A percentile compares a stretch with the other conserved stretches of the same genome.
Evolutionary conservation across 2,113 vertebrate genomes (phyloP).

Genomic region (Leuciscus idus): DNA sequence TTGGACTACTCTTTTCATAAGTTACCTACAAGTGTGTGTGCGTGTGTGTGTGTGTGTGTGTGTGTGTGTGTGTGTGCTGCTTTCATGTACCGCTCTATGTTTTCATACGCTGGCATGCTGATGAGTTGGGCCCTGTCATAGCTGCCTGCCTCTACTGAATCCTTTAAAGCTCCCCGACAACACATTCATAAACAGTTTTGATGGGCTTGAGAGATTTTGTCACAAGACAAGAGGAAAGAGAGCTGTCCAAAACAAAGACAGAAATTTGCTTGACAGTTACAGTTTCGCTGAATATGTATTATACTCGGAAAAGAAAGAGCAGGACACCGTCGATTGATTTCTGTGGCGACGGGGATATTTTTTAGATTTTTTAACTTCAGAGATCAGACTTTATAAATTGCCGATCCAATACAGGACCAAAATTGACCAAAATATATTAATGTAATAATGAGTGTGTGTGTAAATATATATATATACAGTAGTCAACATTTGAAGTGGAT

Average conservation of each 20-base stretch:
- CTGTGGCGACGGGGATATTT: not conserved
- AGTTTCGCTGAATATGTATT: constrained; percentile 58
- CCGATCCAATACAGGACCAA: not conserved
- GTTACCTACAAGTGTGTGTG: constrained; percentile 29
- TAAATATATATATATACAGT: too few species aligned
- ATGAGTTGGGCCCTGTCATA: constrained; percentile 63
- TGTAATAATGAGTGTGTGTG: too few species aligned
- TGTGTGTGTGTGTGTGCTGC: constrained; percentile 42
- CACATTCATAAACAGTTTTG: constrained; percentile 61
- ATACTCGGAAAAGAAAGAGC: constrained; percentile 39
- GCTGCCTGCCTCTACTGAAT: constrained; percentile 52
- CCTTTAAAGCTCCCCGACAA: constrained; percentile 57
- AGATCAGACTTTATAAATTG: not conserved
- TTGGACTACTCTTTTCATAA: constrained; percentile 55
- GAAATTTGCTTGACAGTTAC: constrained; percentile 59
- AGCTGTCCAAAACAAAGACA: constrained; percentile 63
- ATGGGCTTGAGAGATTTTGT: constrained; percentile 60
- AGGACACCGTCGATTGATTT: constrained; percentile 25
- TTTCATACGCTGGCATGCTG: constrained; percentile 64
- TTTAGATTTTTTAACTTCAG: not conserved
- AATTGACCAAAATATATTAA: too few species aligned
- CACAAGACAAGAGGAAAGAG: constrained; percentile 55
- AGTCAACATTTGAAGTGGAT: too few species aligned
- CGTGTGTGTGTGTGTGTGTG: constrained; percentile 15
- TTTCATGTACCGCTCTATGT: constrained; percentile 58